These are phyloP conservation scores for Gymnoscelis rufifasciata DNA, from an alignment of 2,888 invertebrate species.

Conservation along the genomic window DNA sequence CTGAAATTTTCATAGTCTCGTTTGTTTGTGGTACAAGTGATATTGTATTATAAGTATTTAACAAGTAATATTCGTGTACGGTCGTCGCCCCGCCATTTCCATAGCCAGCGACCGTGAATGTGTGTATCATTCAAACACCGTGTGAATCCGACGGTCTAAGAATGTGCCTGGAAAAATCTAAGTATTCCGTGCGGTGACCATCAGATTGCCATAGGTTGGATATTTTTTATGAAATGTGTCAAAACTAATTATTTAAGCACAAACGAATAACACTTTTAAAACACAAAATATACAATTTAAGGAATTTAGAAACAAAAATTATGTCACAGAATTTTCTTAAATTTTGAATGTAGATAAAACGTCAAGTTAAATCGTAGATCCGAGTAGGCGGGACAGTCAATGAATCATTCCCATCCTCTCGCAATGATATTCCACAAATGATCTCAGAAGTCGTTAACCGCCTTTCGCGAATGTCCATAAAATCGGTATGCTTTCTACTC, in stretches of 20 bases:
- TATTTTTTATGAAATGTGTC: conserved; percentile 1
- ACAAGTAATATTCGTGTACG: conserved; percentile 44
- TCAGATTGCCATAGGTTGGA: conserved; percentile 28
- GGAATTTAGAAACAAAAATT: no score
- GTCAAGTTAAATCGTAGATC: conserved; percentile 6
- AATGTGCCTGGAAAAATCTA: conserved; percentile 64
- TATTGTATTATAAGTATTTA: no score
- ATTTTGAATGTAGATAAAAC: conserved; percentile 14
- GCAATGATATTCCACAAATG: conserved; percentile 17
- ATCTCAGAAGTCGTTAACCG: conserved; percentile 36
- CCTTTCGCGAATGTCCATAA: conserved; percentile 36
- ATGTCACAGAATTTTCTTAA: conserved; percentile 13
- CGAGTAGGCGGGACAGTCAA: conserved; percentile 16
- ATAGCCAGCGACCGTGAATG: conserved; percentile 73
- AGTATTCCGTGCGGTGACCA: conserved; percentile 49
- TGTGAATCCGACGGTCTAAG: conserved; percentile 65
- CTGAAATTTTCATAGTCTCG: conserved; percentile 31
- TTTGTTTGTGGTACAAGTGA: conserved; percentile 39
- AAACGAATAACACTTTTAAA: no score
- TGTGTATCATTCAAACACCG: conserved; percentile 57
- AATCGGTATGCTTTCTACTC: conserved; percentile 21
- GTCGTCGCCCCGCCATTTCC: conserved; percentile 58
- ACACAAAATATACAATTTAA: no score
- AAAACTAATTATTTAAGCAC: no score
- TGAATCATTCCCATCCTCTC: conserved; percentile 27